These are phyloP conservation scores for Platysternon megacephalum DNA, from an alignment of 2,113 vertebrate genomes.

Conservation along the genomic window DNA sequence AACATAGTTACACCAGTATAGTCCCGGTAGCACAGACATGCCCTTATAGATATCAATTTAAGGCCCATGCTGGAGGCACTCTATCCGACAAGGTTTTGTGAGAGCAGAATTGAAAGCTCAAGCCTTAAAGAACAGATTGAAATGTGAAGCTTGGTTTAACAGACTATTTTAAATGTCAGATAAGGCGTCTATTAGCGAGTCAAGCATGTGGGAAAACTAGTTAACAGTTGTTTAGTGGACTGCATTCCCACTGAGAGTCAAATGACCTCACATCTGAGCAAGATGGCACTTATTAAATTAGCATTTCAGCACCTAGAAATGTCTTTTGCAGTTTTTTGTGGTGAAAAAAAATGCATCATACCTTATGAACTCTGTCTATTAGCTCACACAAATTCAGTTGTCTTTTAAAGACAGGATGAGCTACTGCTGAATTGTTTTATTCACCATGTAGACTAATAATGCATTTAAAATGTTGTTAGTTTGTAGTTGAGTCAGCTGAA, in stretches of 20 bases:
- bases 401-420: neutral
- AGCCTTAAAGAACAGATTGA: neutral
- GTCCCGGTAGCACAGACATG: neutral
- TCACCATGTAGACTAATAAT: neutral
- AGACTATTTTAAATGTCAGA: neutral
- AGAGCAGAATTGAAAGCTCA: neutral
- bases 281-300: neutral
- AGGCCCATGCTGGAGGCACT: accelerated
- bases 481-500: neutral
- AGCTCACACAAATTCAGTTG: neutral
- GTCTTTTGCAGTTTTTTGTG: accelerated
- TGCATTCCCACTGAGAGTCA: neutral
- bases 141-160: neutral
- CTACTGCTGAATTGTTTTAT: neutral
- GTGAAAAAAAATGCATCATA: neutral
- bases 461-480: neutral
- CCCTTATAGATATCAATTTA: neutral
- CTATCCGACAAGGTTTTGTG: accelerated
- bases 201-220: neutral
- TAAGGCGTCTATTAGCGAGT: neutral
- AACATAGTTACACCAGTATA: neutral
- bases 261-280: neutral
- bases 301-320: neutral
- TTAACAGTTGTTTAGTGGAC: neutral
- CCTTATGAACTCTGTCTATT: neutral